These are phyloP conservation scores for Atta cephalotes DNA, from an alignment of 1,140 invertebrate genomes.

Conservation along the genomic window DNA sequence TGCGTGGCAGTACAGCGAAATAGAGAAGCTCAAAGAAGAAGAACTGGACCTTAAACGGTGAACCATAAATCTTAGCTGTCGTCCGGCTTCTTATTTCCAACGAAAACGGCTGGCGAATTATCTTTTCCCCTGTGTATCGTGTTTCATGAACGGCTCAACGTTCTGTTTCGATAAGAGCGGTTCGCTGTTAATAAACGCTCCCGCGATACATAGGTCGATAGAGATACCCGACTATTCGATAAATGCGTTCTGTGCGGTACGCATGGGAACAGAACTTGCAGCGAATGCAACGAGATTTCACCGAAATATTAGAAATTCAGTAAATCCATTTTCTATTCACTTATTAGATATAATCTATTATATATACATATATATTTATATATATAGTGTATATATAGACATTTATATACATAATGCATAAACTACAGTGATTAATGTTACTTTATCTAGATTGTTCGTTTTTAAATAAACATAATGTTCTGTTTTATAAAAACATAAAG, in stretches of 20 bases:
- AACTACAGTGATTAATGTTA: neutral
- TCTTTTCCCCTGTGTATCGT: conserved; percentile 54
- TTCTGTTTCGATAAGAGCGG: conserved; percentile 72
- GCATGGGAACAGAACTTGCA: conserved; percentile 63
- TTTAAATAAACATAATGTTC: neutral
- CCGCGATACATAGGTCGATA: conserved; percentile 43
- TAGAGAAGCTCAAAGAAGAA: conserved; percentile 4
- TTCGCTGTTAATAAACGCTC: conserved; percentile 74
- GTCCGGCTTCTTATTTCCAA: conserved; percentile 41
- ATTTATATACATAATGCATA: neutral
- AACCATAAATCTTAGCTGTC: conserved; percentile 68
- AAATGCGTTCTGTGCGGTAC: conserved; percentile 39
- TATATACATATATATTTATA: neutral
- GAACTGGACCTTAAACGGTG: conserved; percentile 59
- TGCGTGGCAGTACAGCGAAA: conserved; percentile 26
- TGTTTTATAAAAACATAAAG: neutral
- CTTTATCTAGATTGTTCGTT: neutral
- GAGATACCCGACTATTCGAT: conserved; percentile 54
- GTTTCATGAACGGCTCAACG: conserved; percentile 62
- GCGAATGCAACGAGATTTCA: conserved; percentile 38
- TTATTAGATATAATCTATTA: neutral
- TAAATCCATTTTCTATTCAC: neutral
- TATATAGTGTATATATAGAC: too few species aligned
- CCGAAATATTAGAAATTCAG: conserved; percentile 44
- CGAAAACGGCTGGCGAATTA: conserved; percentile 68